These are phyloP conservation scores for Trichonephila inaurata DNA, from an alignment of 1,140 invertebrate species.

Conservation along the genomic window DNA sequence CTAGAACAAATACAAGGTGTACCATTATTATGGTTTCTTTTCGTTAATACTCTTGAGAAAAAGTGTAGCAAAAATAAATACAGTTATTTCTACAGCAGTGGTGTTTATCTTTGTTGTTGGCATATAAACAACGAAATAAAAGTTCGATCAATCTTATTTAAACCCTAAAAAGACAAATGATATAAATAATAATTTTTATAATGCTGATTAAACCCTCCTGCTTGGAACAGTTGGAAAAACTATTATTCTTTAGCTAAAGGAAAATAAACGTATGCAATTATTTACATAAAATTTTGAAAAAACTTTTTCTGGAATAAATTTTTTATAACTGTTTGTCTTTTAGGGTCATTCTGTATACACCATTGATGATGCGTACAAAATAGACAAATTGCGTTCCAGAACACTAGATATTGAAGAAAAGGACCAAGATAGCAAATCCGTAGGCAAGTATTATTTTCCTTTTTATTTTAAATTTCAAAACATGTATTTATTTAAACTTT, in stretches of 20 bases:
- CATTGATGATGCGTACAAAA: constrained; percentile 70
- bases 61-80: too few relatives aligned
- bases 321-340: neutral
- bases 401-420: constrained; percentile 34
- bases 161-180: too few relatives aligned
- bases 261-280: neutral
- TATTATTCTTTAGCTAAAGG: neutral
- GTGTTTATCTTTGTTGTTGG: too few relatives aligned
- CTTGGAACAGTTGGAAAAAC: neutral
- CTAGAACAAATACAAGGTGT: too few relatives aligned
- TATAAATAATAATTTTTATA: too few relatives aligned
- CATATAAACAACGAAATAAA: too few relatives aligned
- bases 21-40: too few relatives aligned
- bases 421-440: constrained; percentile 49
- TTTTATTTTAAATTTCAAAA: neutral
- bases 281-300: neutral
- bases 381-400: constrained; percentile 60
- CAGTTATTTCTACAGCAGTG: too few relatives aligned
- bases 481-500: too few relatives aligned
- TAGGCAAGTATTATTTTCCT: constrained; percentile 17
- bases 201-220: neutral
- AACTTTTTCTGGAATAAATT: neutral
- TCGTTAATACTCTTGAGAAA: too few relatives aligned
- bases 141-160: too few relatives aligned
- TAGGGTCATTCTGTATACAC: constrained; percentile 72